A percentile compares a stretch with the other conserved stretches of the same genome.
These are phyloP conservation scores for Boloria euphrosyne DNA, from an alignment of 2,888 invertebrate genomes.

Conservation along the genomic window DNA sequence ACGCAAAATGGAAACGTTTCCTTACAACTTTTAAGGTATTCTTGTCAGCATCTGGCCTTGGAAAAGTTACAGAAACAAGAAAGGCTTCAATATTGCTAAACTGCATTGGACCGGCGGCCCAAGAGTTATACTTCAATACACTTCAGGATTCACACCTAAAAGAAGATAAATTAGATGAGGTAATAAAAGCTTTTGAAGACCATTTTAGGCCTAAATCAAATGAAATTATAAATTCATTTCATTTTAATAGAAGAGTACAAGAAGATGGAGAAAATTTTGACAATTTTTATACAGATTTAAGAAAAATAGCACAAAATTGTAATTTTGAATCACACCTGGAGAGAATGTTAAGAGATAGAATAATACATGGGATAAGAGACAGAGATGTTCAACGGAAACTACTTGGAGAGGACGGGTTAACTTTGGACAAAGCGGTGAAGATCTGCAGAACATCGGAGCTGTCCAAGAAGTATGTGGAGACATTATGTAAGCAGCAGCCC, in stretches of 20 bases:
- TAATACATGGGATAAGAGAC: no score
- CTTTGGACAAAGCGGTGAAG: no score
- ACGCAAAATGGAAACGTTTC: slow-evolving; percentile 4
- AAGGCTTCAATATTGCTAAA: slow-evolving; percentile 15
- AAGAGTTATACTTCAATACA: slow-evolving; percentile 13
- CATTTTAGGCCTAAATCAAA: slow-evolving; percentile 10
- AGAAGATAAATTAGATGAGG: background rate
- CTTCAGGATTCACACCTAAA: background rate
- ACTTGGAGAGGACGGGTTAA: no score
- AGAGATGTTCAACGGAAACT: no score
- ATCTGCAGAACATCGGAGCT: no score
- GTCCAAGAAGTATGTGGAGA: no score
- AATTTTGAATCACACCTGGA: background rate
- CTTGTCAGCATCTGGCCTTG: slow-evolving; percentile 8
- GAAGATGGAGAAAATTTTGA: background rate
- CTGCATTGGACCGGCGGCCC: background rate
- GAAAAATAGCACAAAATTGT: background rate
- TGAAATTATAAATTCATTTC: slow-evolving; percentile 6
- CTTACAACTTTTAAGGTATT: slow-evolving; percentile 1
- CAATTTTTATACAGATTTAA: background rate
- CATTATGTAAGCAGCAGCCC: no score
- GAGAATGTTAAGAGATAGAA: background rate
- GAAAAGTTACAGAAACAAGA: slow-evolving; percentile 5
- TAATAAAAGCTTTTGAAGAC: slow-evolving; percentile 2
- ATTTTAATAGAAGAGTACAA: slow-evolving; percentile 5